Conservation (phyloP, 53 echinoderm and acorn worm species). For the Temnopleurus reevesii region DNA sequence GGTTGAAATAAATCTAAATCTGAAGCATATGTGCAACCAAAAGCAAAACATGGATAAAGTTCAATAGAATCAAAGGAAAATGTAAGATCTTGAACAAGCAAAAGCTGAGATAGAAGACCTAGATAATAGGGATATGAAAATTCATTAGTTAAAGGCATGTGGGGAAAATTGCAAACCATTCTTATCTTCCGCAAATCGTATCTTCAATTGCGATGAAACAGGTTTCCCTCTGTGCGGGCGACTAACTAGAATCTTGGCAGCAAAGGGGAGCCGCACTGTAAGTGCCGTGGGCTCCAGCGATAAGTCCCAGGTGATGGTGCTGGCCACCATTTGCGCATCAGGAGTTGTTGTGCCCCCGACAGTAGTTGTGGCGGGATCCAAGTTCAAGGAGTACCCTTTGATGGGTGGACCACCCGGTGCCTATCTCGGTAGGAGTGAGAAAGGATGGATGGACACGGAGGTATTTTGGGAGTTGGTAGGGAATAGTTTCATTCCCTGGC, state of each 20-base stretch:
- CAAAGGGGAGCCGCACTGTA: not conserved
- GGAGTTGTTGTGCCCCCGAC: not conserved
- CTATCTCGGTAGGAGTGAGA: constrained; percentile 47
- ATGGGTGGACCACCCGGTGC: constrained; percentile 60
- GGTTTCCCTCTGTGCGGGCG: not conserved
- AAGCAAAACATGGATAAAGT: too few relatives aligned
- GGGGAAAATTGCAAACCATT: too few relatives aligned
- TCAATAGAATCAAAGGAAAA: too few relatives aligned
- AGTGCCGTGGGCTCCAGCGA: not conserved
- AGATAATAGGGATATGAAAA: too few relatives aligned
- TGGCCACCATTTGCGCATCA: not conserved
- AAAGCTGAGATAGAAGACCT: too few relatives aligned
- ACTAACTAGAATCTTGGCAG: not conserved
- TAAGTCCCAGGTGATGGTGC: not conserved
- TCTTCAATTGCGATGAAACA: not conserved
- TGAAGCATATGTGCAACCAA: too few relatives aligned
- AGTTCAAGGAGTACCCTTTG: constrained; percentile 61
- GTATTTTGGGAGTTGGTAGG: constrained; percentile 65
- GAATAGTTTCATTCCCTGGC: constrained; percentile 30
- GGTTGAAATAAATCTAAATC: too few relatives aligned
- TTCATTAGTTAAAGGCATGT: too few relatives aligned
- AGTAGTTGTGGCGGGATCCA: constrained; percentile 46
- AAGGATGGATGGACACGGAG: constrained; percentile 64
- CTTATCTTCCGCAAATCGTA: too few relatives aligned
- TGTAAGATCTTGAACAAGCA: too few relatives aligned